These are phyloP conservation scores for Edolisoma coerulescens DNA, from an alignment of 2,113 vertebrate species.

Conservation along the genomic window DNA sequence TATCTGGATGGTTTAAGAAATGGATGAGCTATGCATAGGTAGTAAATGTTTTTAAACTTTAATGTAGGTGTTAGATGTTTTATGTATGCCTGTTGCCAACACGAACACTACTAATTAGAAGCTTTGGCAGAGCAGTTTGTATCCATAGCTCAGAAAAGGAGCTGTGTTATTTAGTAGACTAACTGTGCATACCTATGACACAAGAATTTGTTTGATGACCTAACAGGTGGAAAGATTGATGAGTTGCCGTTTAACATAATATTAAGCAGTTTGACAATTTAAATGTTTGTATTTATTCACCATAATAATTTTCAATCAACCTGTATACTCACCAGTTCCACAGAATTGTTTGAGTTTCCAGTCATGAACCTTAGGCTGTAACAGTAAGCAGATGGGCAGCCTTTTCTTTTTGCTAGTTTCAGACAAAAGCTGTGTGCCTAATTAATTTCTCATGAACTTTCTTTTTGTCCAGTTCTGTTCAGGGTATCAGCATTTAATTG, in stretches of 20 bases:
- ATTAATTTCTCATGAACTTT: not conserved
- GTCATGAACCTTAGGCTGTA: not conserved
- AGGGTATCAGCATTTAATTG: not conserved
- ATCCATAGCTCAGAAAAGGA: not conserved
- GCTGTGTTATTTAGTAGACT: not conserved
- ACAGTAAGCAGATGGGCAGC: not conserved
- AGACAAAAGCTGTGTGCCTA: not conserved
- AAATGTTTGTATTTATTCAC: not conserved
- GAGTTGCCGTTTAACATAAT: not conserved
- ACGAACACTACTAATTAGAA: not conserved
- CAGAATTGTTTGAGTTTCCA: not conserved
- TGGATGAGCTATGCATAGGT: not conserved
- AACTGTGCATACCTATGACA: not conserved
- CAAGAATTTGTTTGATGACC: not conserved
- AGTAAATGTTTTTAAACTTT: conserved; percentile 19
- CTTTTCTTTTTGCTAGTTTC: not conserved
- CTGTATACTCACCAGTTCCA: not conserved
- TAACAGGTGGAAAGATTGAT: not conserved
- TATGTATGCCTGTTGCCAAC: not conserved
- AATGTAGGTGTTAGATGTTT: not conserved
- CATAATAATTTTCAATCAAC: not conserved
- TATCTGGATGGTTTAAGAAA: not conserved
- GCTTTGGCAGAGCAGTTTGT: not conserved
- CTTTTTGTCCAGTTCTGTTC: not conserved
- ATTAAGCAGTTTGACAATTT: not conserved